Evolutionary conservation across 1,140 invertebrate genomes (phyloP), one percentile per base, ranked within the genome.

Genomic region (Lepidurus arcticus): DNA sequence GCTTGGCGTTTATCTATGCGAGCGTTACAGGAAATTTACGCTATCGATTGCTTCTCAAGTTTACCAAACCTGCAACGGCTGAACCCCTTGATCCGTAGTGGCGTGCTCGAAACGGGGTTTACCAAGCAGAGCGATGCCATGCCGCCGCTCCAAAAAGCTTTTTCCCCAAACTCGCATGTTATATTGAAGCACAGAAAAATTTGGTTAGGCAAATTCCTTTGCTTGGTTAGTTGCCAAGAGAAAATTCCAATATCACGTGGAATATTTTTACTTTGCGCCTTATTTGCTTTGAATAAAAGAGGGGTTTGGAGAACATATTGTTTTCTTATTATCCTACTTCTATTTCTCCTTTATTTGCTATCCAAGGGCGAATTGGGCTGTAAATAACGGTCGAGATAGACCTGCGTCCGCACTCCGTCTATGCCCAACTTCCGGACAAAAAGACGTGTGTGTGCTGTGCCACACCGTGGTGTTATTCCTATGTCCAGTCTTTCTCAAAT

Each of bases 11-110:
- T 65, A 16, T 21, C 16, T 65, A 65, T 65, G 53, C 53, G 7
- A 13, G 53, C 53, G n/a, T 3, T 9, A 65, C 13, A 65, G 16
- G 7, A 65, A 16, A 65, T 65, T 65, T 65, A 65, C 53, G 53
- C 21, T 65, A 65, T 65, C 53, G 53, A 65, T 65, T 65, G 53
- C 13, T 16, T 65, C n/a, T 65, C 53, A 65, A 65, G 53, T 65
- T 65, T 13, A 65, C 53, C 53, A 21, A 65, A 16, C 21, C 21
- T 16, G 13, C 16, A 21, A 65, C 7, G 53, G 53, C 53, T 65
- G 53, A 13, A 16, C 7, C 53, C 8, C 53, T 34, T 65, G 21
- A 65, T 16, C 53, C 53, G 53, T 21, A 65, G 21, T 65, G 21
- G 53, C 53, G 0, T 65, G 21, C 5, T 16, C 4, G 53, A 65